Evolutionary conservation across 2,797 vertebrate genomes (phyloP), one percentile per base, ranked within the genome.

Genomic region (Artibeus lituratus): DNA sequence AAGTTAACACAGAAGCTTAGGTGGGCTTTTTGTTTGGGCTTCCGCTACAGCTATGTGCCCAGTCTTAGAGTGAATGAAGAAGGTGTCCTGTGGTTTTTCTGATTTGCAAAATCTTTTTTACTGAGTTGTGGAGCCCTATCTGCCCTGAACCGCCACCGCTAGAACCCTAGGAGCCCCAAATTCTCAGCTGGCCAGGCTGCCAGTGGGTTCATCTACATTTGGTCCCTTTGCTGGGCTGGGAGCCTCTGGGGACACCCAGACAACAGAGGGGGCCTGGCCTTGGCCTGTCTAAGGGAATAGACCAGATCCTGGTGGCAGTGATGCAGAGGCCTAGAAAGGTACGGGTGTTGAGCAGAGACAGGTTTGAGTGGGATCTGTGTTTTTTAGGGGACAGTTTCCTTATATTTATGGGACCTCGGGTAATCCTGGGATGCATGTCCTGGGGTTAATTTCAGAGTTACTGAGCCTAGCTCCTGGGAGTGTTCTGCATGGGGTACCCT

Each of bases 1-100:
- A 10, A 16, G 29, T 55, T 16, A 14, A 12, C 0, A 2, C 1
- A 3, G 55, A 10, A 0, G 10, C 32, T 44, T 32, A 5, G 18
- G 24, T 15, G 24, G 35, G 72, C 37, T 2, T 82, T 72, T 42
- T 18, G 11, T 12, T 10, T 9, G 4, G 65, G 47, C n/a, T 35
- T 39, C 24, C 10, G 7, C 9, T 6, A 1, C 2, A 3, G 14
- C 16, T 49, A 35, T 0, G 1, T 2, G 47, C 65, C 6, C 0
- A 5, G 44, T 65, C 55, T 78, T 32, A n/a, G 6, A 22, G 32
- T 2, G 9, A 77, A 10, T 24, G 3, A 21, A 22, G 16, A 9
- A 21, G 10, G 49, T 14, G 12, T 4, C n/a, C 2, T 1, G 24
- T 2, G 35, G 12, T 32, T 62, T 57, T 39, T 44, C 81, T 32